Base-by-base conservation (phyloP, 1,140 invertebrate species). In the honey bee (Apis mellifera) region DNA sequence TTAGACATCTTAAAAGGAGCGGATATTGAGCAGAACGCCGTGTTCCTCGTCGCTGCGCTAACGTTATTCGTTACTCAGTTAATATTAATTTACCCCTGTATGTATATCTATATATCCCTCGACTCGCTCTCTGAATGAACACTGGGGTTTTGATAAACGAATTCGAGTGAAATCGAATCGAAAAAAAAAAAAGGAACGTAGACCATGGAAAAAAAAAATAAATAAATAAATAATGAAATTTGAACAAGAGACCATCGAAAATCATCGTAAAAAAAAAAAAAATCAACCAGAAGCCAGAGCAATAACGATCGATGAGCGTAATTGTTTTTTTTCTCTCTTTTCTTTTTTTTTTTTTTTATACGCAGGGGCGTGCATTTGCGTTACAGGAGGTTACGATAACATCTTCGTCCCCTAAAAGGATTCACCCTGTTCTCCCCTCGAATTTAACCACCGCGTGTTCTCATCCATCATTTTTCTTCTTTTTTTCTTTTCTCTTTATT, bases 1-100 rank as follows among this genome's bases (percentile, higher is more conserved):
- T 86, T 81, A 81, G 81, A 83, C 87, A 83, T 84, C 84, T 72
- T 84, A 84, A 86, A 88, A 86, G 86, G 84, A 89, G 86, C 84
- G 78, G 82, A 89, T 89, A 88, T 89, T 88, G 86, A 89, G 86
- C 86, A 84, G 81, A 89, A 88, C 86, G 78, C 60, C 84, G 86
- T 82, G n/a, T n/a, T n/a, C n/a, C n/a, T 86, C 86, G 80, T 85
- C 79, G 78, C 87, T 89, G 87, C 83, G 86, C 86, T 88, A 88
- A 89, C 87, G 57, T 86, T 87, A 87, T 78, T 68, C 84, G 76
- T 85, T n/a, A 48, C 75, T 76, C 50, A 11, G 85, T 87, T 82
- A 74, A 82, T 78, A 64, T 78, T 86, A 78, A 62, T 89, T 26
- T 89, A 89, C 79, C 84, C 82, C 76, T 86, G 80, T 87, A 81